Percentiles rank a stretch among this genome's conserved stretches.
phyloP scores from a whole-genome alignment of 2,797 vertebrate species.

The Molossus molossus region DNA sequence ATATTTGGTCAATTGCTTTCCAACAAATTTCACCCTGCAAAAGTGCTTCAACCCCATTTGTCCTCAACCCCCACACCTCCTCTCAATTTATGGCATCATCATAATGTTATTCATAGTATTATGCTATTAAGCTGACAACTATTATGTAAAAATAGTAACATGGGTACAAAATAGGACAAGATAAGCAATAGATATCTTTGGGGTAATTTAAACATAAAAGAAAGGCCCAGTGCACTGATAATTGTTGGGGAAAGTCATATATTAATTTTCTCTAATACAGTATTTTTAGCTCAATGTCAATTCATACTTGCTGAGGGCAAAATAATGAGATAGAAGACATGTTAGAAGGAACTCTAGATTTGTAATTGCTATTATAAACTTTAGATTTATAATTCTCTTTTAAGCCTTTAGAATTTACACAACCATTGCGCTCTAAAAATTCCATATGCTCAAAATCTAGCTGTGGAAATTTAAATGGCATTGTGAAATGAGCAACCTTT shows the following conservation, averaged over 20 bases:
- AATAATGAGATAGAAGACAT: background rate
- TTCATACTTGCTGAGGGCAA: background rate
- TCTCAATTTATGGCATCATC: background rate
- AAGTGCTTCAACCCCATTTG: background rate
- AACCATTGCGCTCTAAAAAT: slow-evolving; percentile 31
- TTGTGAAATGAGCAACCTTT: slow-evolving; percentile 21
- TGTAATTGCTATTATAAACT: slow-evolving; percentile 4
- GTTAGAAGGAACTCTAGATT: slow-evolving; percentile 18
- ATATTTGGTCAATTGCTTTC: background rate
- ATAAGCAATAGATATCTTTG: background rate
- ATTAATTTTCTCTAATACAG: background rate
- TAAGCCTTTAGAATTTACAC: slow-evolving; percentile 51
- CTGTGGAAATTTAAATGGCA: slow-evolving; percentile 45
- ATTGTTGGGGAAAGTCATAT: background rate
- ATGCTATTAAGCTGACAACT: background rate
- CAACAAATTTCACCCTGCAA: background rate
- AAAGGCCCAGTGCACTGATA: background rate
- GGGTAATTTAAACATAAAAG: background rate
- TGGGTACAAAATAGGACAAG: background rate
- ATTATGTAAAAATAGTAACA: background rate
- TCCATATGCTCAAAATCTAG: background rate
- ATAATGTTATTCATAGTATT: background rate
- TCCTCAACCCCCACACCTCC: background rate
- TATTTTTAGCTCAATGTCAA: background rate
- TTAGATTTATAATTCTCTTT: slow-evolving; percentile 25